Percentiles rank a stretch among this genome's conserved stretches.
Evolutionary conservation across 2,888 invertebrate genomes (phyloP).

Genomic region (Campaea margaritaria): DNA sequence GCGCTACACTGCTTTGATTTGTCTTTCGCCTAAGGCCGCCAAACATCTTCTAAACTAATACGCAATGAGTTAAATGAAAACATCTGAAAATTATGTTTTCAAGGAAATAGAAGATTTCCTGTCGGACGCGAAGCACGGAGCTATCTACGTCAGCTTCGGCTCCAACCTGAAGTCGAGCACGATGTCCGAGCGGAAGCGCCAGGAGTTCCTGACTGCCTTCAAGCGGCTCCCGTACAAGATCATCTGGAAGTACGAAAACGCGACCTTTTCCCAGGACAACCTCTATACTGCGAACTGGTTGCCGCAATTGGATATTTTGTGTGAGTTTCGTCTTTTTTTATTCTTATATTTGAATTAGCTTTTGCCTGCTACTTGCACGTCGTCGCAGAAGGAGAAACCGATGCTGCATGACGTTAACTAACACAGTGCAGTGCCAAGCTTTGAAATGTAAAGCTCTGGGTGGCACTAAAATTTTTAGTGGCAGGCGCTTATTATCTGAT

Average conservation of each 20-base stretch:
- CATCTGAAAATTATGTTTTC: slow-evolving; percentile 45
- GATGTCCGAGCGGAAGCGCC: slow-evolving; percentile 84
- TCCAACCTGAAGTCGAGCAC: slow-evolving; percentile 88
- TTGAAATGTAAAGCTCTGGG: no score
- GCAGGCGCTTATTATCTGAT: no score
- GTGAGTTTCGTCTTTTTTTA: slow-evolving; percentile 72
- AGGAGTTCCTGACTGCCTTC: slow-evolving; percentile 86
- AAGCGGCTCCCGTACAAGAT: slow-evolving; percentile 87
- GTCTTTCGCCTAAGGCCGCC: no score
- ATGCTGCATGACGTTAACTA: no score
- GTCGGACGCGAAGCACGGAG: slow-evolving; percentile 85
- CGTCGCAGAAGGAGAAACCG: no score
- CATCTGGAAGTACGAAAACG: slow-evolving; percentile 90
- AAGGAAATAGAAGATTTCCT: slow-evolving; percentile 87
- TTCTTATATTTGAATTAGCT: no score
- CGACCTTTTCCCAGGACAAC: slow-evolving; percentile 84
- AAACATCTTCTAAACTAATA: no score
- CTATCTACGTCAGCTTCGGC: slow-evolving; percentile 90
- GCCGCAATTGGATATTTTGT: slow-evolving; percentile 88
- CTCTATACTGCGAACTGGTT: slow-evolving; percentile 87
- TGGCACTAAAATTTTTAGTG: no score
- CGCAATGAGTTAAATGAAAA: neutral
- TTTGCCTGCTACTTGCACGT: no score
- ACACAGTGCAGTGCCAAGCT: no score
- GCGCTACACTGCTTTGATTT: no score